Evolutionary conservation across 2,888 invertebrate genomes (phyloP).

Genomic region (Eupithecia inturbata): DNA sequence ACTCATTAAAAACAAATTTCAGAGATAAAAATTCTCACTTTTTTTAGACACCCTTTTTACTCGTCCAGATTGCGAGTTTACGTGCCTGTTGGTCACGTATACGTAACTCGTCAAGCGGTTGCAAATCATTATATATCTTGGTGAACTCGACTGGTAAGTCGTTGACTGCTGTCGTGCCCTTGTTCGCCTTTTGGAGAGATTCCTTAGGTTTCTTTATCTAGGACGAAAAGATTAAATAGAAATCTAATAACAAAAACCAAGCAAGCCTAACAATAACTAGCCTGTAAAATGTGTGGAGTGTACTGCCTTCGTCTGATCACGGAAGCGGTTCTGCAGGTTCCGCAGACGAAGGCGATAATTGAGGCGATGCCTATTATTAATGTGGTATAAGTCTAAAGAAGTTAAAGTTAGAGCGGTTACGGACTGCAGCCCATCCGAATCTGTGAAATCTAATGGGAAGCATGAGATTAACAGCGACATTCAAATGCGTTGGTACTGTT

Average conservation of each 20-base stretch:
- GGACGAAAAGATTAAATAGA: not conserved
- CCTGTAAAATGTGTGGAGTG: not conserved
- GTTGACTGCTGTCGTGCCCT: not conserved
- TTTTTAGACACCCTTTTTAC: not conserved
- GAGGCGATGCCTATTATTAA: not conserved
- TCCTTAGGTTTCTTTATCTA: not conserved
- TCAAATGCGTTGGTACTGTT: not conserved
- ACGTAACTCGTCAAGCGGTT: not conserved
- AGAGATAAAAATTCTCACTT: not conserved
- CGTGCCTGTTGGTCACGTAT: not conserved
- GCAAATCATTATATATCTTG: not conserved
- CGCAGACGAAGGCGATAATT: not conserved
- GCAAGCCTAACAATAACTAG: slow-evolving; percentile 2
- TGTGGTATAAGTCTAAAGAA: not conserved
- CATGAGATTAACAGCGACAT: not conserved
- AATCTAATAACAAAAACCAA: not conserved
- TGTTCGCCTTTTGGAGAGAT: not conserved
- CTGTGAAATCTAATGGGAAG: not conserved
- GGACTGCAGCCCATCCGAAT: not conserved
- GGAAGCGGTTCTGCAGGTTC: not conserved
- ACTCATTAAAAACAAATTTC: not conserved
- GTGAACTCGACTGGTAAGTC: not conserved
- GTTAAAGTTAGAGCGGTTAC: not conserved
- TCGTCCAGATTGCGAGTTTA: not conserved
- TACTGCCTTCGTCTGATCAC: not conserved